Evolutionary conservation across 2,797 vertebrate genomes (phyloP).

Genomic region (Moxostoma hubbsi): DNA sequence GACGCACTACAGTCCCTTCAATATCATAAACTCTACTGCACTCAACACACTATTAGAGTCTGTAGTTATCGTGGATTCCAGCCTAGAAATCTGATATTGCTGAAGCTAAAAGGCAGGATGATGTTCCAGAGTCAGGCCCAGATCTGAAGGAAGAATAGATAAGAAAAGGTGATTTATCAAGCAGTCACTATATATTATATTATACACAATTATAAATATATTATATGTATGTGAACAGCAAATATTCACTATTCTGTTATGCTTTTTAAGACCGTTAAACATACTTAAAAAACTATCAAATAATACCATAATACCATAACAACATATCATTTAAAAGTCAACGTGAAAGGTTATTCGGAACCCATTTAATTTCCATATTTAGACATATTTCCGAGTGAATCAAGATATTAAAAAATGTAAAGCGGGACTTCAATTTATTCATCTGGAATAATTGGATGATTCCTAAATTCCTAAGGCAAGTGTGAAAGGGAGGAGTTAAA

Average conservation of each 20-base stretch:
- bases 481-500: no score
- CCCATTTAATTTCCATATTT: neutral
- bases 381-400: neutral
- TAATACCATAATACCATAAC: no score
- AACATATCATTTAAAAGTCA: neutral
- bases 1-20: constrained; percentile 14
- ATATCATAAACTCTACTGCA: constrained; percentile 24
- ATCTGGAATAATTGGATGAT: no score
- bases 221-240: no score
- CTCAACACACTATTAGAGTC: constrained; percentile 16
- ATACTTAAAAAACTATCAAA: no score
- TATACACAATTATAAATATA: no score
- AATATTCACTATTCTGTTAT: no score
- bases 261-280: no score
- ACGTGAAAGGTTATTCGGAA: neutral
- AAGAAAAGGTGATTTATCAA: neutral
- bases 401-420: neutral
- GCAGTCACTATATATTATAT: no score
- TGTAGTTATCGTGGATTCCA: neutral
- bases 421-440: no score
- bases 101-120: constrained; percentile 13
- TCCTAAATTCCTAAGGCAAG: no score
- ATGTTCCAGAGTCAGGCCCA: constrained; percentile 84
- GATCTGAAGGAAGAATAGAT: constrained; percentile 77
- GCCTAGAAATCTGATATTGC: constrained; percentile 12